Evolutionary conservation across 2,888 invertebrate genomes (phyloP).

Genomic region (Desoria tigrina): DNA sequence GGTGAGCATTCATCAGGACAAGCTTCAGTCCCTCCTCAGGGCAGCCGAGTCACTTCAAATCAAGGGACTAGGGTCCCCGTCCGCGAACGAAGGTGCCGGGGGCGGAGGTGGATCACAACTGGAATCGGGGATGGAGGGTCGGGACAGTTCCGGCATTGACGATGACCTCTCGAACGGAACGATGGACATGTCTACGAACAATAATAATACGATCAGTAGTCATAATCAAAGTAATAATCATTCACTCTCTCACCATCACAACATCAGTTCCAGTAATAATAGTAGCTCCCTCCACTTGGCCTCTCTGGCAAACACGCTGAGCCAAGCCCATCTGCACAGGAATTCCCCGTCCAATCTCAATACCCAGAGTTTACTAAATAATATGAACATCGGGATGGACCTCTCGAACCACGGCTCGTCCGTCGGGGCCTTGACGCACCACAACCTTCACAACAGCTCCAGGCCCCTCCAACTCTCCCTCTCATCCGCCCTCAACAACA

Average conservation of each 20-base stretch:
- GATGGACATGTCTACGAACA: conserved; percentile 39
- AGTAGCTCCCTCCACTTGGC: conserved; percentile 19
- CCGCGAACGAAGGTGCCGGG: conserved; percentile 38
- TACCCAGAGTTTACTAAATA: conserved; percentile 5
- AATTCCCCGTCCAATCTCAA: conserved; percentile 18
- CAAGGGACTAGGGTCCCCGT: conserved; percentile 53
- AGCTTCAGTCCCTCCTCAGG: conserved; percentile 50
- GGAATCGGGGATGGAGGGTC: neutral
- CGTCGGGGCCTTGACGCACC: conserved; percentile 24
- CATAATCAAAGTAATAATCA: conserved; percentile 26
- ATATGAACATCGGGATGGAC: conserved; percentile 48
- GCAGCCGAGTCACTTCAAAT: conserved; percentile 54
- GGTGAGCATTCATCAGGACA: conserved; percentile 53
- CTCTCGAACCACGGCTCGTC: conserved; percentile 49
- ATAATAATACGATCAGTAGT: conserved; percentile 26
- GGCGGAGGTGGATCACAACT: conserved; percentile 14
- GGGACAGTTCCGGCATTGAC: conserved; percentile 29
- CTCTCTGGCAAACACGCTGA: conserved; percentile 11
- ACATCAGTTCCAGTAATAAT: conserved; percentile 24
- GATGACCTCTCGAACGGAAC: conserved; percentile 40
- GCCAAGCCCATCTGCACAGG: conserved; percentile 15
- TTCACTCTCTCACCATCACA: conserved; percentile 18
- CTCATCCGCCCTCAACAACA: conserved; percentile 25
- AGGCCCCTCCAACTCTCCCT: conserved; percentile 37
- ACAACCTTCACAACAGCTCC: conserved; percentile 34